phyloP scores from a whole-genome alignment of 2,797 vertebrate species.

The Numenius phaeopus region DNA sequence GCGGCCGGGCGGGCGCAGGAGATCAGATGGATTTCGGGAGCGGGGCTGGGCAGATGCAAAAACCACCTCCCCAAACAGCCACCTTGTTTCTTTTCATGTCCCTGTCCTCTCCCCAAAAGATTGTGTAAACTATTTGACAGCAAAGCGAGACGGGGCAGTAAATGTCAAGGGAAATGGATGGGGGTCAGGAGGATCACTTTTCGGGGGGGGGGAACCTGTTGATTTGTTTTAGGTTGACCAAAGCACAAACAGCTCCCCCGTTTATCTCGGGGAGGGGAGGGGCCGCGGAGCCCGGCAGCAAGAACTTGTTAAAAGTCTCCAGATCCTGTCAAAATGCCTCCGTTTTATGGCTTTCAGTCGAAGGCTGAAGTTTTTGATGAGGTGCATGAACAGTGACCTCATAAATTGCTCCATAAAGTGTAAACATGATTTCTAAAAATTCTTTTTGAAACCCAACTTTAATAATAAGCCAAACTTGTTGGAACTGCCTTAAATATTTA shows the following conservation, averaged over 20 bases:
- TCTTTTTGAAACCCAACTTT: constrained; percentile 31
- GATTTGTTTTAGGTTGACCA: constrained; percentile 60
- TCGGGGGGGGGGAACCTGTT: constrained; percentile 27
- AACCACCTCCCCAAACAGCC: background rate
- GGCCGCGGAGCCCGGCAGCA: background rate
- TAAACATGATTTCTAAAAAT: constrained; percentile 10
- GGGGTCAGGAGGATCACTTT: constrained; percentile 23
- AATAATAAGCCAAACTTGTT: background rate
- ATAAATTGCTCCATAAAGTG: constrained; percentile 36
- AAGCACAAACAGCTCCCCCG: constrained; percentile 25
- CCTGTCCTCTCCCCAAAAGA: background rate
- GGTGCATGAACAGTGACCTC: constrained; percentile 38
- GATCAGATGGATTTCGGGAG: constrained; percentile 30
- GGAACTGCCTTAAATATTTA: constrained; percentile 7
- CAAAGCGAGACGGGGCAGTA: background rate
- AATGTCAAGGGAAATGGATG: constrained; percentile 57
- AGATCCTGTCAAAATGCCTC: constrained; percentile 48
- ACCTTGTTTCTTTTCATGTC: background rate
- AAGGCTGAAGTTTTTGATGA: constrained; percentile 26
- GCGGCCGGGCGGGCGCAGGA: background rate
- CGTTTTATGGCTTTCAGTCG: background rate
- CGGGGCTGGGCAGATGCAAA: background rate
- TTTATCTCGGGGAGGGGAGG: constrained; percentile 27
- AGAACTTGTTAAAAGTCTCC: constrained; percentile 46
- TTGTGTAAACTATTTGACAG: background rate